Evolutionary conservation across 2,113 vertebrate species (phyloP), one percentile per base, ranked within the genome.

Genomic region (Forbesichthys agassizii): DNA sequence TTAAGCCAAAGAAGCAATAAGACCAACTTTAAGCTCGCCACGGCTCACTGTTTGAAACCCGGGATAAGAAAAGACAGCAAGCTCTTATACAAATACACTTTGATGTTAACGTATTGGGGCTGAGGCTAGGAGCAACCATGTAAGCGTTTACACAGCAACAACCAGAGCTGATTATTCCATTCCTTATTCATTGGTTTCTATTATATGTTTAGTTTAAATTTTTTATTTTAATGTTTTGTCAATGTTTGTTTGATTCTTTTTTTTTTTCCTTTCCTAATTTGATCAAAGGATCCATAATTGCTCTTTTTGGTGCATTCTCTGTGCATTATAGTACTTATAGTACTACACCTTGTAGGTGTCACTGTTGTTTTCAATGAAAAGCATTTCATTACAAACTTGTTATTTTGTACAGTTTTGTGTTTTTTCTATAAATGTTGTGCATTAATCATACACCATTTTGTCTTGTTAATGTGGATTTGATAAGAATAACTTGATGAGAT

Each of bases 361-460:
- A 83, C 78, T 91, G 89, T 91, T 90, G 93, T 94, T 96, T 95
- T 96, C 94, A 86, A 10, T 94, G 95, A 95, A 96, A 95, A 94
- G 87, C 78, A 51, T 87, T 85, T 80, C 33, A 79, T 70, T 84
- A 63, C 91, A 83, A 64, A 74, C 51, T 74, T 68, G 71, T 63
- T 71, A 78, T 18, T 76, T 73, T 79, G 82, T 87, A 80, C 78
- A 82, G 69, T 85, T 83, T 82, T 78, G 48, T 63, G 76, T 47
- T 81, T 70, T 81, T 67, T 83, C 75, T 73, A 81, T 70, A 59
- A 68, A 89, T 80, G 86, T 42, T 82, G 87, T 69, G 47, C 72
- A 42, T 81, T 70, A 68, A 80, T 84, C 80, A 46, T 82, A 78
- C 33, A 18, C 68, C 69, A 33, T 64, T 68, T 60, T 53, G n/a